Conservation (phyloP, 2,888 invertebrate species). For the Lepidonotus clava region DNA sequence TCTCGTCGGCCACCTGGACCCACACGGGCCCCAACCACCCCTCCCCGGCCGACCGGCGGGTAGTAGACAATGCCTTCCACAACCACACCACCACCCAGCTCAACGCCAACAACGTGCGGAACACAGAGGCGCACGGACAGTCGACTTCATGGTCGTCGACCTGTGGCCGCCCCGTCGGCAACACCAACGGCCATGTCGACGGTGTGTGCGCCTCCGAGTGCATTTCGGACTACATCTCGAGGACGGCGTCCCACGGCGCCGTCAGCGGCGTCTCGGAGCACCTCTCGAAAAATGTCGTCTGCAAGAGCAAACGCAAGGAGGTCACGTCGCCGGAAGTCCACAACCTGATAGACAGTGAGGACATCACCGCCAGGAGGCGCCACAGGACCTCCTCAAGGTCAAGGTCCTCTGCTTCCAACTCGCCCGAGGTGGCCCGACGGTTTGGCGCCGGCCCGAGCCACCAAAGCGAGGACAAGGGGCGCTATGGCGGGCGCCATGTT, state of each 20-base stretch:
- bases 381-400: conserved; percentile 32
- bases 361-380: conserved; percentile 1
- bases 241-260: conserved; percentile 8
- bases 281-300: not conserved
- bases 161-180: not conserved
- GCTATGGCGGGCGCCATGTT: not conserved
- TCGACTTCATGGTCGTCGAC: conserved; percentile 16
- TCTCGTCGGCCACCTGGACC: not conserved
- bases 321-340: too few relatives aligned
- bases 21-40: not conserved
- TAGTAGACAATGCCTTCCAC: conserved; percentile 28
- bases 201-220: not conserved
- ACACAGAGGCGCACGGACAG: conserved; percentile 49
- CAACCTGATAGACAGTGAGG: conserved; percentile 37
- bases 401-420: not conserved
- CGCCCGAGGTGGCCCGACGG: conserved; percentile 32
- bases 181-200: not conserved
- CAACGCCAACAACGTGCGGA: conserved; percentile 43
- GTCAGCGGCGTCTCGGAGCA: not conserved
- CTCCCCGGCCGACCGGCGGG: too few relatives aligned
- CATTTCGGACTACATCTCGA: conserved; percentile 34
- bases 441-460: not conserved
- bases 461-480: not conserved
- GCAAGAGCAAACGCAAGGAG: not conserved
- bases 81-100: not conserved